phyloP scores from a whole-genome alignment of 2,797 vertebrate species.

The Strix occidentalis region DNA sequence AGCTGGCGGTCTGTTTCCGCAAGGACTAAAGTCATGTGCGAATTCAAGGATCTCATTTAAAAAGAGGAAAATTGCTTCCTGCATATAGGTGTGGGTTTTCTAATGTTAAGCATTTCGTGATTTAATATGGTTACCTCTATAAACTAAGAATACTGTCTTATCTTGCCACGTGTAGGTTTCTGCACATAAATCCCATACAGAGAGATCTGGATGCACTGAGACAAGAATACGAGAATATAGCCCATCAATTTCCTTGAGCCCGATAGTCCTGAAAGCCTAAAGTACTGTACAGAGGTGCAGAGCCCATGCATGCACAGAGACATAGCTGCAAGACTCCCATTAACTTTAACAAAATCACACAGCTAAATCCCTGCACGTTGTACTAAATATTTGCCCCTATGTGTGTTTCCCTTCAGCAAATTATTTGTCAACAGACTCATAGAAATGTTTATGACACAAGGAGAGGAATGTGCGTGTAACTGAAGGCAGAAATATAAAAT shows the following conservation, averaged over 20 bases:
- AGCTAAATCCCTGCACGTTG: neutral
- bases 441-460: neutral
- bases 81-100: neutral
- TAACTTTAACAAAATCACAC: neutral
- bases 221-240: neutral
- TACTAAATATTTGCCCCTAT: neutral
- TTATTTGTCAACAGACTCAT: neutral
- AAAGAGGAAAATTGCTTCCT: neutral
- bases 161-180: neutral
- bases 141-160: neutral
- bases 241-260: neutral
- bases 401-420: neutral
- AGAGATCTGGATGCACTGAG: neutral
- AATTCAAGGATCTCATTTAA: neutral
- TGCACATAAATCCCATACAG: neutral
- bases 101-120: neutral
- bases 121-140: neutral
- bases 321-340: neutral
- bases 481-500: neutral
- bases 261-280: neutral
- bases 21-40: neutral
- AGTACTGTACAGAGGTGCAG: neutral
- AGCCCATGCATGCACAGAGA: neutral
- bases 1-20: neutral
- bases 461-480: neutral